Evolutionary conservation across 2,113 vertebrate species (phyloP).

Genomic region (Drymodes brunneopygia): DNA sequence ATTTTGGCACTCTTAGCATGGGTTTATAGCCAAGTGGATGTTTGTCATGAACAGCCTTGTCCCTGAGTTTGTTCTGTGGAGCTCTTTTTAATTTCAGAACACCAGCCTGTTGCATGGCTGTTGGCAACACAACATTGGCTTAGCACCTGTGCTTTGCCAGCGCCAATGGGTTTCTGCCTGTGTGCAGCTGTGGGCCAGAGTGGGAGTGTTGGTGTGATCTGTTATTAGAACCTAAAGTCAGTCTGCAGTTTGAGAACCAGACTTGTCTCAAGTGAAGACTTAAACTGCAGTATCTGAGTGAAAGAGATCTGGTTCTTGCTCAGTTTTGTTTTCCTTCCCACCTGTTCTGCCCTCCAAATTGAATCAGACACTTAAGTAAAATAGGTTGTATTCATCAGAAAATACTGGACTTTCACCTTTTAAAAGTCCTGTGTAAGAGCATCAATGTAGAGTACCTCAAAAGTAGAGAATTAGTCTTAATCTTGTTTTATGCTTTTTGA

Average conservation of each 20-base stretch:
- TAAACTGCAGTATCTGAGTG: not conserved
- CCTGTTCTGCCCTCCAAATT: not conserved
- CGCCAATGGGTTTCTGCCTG: not conserved
- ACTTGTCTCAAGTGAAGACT: not conserved
- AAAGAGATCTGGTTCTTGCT: not conserved
- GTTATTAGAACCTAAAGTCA: not conserved
- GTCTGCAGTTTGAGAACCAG: not conserved
- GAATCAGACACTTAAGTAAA: not conserved
- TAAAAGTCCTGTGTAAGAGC: not conserved
- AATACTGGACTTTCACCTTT: not conserved
- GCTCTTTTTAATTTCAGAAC: not conserved
- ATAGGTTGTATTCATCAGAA: not conserved
- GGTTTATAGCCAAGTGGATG: not conserved
- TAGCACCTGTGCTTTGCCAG: not conserved
- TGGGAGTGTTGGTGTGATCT: not conserved
- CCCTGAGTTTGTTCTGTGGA: conserved; percentile 7
- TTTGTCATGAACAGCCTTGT: not conserved
- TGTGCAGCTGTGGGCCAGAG: not conserved
- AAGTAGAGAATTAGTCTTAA: not conserved
- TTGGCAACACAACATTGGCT: not conserved
- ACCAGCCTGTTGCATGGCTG: not conserved
- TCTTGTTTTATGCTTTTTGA: not conserved
- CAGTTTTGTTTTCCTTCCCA: not conserved
- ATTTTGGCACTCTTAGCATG: not conserved
- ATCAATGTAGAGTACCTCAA: not conserved